Evolutionary conservation across 64 coral and sea anemone species (phyloP), one percentile per base, ranked within the genome.

Genomic region (Dendrophyllia cribrosa): DNA sequence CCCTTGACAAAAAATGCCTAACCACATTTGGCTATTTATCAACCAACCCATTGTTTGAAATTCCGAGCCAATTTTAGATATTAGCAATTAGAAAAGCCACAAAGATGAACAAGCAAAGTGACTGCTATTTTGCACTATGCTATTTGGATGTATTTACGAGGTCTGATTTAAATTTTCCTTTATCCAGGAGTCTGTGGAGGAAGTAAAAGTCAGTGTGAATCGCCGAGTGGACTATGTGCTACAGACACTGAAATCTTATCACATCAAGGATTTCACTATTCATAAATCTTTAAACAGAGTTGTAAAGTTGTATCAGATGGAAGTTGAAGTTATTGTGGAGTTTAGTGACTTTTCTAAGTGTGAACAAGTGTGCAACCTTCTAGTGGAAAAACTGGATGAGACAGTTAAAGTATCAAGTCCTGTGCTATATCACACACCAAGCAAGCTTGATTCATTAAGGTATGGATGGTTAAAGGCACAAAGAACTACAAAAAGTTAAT

Each of bases 311-410:
- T 99, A 96, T 71, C 72, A 77, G 56, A 58, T 90, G 70, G 72
- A 90, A 74, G 78, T 94, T 67, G 97, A 94, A 84, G 67, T 99
- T 71, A 77, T 95, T 51, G 94, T 96, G 8, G 91, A 94, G 56
- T 99, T 96, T 70, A 67, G 91, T 51, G 88, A 99, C 34, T 99
- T 96, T 71, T 58, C 67, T 8, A 96, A 93, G 66, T 99, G 94
- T 96, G 94, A 99, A 94, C 62, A 99, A 88, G 91, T 99, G 58
- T 91, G 91, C 51, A 99, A 99, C 72, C 72, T 96, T 17, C 87
- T 99, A 66, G 97, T 99, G 7, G 97, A 99, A 77, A 99, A 99
- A 80, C 87, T 99, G 45, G 97, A 96, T 75, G 82, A 93, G 12
- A 91, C 94, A 83, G 97, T 99, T 4, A 96, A 83, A 52, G 91